Percentiles rank a stretch among this genome's conserved stretches.
Evolutionary conservation across 2,797 vertebrate species (phyloP).

Genomic region (Gadopsis bispinosus): DNA sequence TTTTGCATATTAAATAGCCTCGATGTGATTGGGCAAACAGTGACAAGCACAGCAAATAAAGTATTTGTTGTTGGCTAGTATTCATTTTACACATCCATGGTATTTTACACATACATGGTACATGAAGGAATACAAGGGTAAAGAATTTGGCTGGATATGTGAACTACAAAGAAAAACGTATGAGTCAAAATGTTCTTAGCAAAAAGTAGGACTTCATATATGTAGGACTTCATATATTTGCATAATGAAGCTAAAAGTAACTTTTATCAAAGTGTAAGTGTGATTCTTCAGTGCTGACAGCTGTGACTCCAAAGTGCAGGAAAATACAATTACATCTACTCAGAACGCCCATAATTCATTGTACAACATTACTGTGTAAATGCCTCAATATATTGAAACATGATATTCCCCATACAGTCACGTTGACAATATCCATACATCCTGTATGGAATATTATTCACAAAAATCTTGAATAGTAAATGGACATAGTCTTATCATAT

Average conservation of each 20-base stretch:
- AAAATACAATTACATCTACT: not conserved
- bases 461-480: too few relatives aligned
- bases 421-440: too few relatives aligned
- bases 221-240: not conserved
- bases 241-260: not conserved
- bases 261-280: not conserved
- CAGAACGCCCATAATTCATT: not conserved
- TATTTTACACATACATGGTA: not conserved
- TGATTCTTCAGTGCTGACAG: not conserved
- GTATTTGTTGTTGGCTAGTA: not conserved
- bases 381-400: too few relatives aligned
- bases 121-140: not conserved
- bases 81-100: not conserved
- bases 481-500: too few relatives aligned
- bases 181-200: not conserved
- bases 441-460: too few relatives aligned
- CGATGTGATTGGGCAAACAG: not conserved
- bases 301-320: not conserved
- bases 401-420: too few relatives aligned
- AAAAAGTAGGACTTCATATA: not conserved
- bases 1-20: not conserved
- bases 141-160: not conserved
- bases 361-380: too few relatives aligned
- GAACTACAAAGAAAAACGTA: not conserved
- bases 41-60: not conserved